A percentile compares a stretch with the other conserved stretches of the same genome.
Evolutionary conservation across 2,888 invertebrate genomes (phyloP).

Genomic region (Leucoptera coffeella): DNA sequence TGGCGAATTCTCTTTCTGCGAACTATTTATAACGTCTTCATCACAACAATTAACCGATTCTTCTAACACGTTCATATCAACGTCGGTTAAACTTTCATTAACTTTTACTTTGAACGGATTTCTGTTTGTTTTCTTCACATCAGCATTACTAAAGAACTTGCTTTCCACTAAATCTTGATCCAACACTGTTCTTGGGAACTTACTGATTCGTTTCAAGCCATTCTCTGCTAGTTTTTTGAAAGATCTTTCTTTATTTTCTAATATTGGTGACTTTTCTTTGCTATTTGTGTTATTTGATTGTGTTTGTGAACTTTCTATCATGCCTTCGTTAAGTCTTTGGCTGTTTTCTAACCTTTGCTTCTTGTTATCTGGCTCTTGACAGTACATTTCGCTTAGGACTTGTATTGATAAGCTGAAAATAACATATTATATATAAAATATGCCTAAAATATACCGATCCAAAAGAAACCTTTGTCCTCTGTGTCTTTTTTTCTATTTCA

Average conservation of each 20-base stretch:
- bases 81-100: not conserved
- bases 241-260: slow-evolving; percentile 32
- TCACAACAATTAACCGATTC: not conserved
- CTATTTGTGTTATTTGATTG: slow-evolving; percentile 9
- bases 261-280: slow-evolving; percentile 30
- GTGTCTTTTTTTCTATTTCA: no score
- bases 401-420: slow-evolving; percentile 37
- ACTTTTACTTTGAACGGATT: not conserved
- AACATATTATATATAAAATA: no score
- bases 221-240: slow-evolving; percentile 22
- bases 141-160: slow-evolving; percentile 42
- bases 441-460: no score
- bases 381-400: slow-evolving; percentile 35
- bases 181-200: slow-evolving; percentile 40
- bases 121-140: not conserved
- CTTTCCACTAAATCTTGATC: slow-evolving; percentile 49
- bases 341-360: slow-evolving; percentile 15
- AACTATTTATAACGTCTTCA: slow-evolving; percentile 6
- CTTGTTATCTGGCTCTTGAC: slow-evolving; percentile 23
- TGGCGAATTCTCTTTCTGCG: slow-evolving; percentile 28
- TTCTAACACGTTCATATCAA: not conserved
- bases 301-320: slow-evolving; percentile 11
- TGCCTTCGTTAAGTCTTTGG: slow-evolving; percentile 13
- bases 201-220: slow-evolving; percentile 37
- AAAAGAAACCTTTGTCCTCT: no score